Evolutionary conservation across 2,888 invertebrate species (phyloP).

Genomic region (Ormyrus nitidulus): DNA sequence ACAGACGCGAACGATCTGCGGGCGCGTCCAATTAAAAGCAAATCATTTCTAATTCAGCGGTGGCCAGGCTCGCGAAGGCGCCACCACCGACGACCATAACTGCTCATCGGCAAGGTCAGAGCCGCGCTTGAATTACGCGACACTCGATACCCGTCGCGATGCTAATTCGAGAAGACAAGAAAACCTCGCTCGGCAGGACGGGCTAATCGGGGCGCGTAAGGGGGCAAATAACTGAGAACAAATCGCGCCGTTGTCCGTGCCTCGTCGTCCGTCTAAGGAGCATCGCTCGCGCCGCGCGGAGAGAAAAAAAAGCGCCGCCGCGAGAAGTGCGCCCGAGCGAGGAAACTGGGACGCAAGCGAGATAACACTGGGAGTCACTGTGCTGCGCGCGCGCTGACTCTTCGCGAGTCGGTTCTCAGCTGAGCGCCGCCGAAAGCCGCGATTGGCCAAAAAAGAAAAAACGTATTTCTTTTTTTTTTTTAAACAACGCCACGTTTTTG

Average conservation of each 20-base stretch:
- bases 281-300: neutral
- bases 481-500: too few relatives aligned
- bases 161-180: too few relatives aligned
- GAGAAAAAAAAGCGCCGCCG: neutral
- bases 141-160: neutral
- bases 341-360: slow-evolving; percentile 37
- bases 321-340: slow-evolving; percentile 16
- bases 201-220: slow-evolving; percentile 8
- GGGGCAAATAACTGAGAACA: slow-evolving; percentile 25
- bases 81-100: neutral
- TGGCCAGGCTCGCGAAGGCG: neutral
- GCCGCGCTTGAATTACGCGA: neutral
- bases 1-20: too few relatives aligned
- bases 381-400: neutral
- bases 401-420: too few relatives aligned
- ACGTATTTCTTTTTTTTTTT: too few relatives aligned
- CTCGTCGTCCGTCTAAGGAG: neutral
- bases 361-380: slow-evolving; percentile 28
- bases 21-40: slow-evolving; percentile 15
- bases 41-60: slow-evolving; percentile 26
- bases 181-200: neutral
- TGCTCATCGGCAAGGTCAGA: too few relatives aligned
- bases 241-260: slow-evolving; percentile 22
- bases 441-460: too few relatives aligned
- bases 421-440: too few relatives aligned